Base-by-base conservation (phyloP, 2,888 invertebrate genomes). In the Spilarctia lutea region DNA sequence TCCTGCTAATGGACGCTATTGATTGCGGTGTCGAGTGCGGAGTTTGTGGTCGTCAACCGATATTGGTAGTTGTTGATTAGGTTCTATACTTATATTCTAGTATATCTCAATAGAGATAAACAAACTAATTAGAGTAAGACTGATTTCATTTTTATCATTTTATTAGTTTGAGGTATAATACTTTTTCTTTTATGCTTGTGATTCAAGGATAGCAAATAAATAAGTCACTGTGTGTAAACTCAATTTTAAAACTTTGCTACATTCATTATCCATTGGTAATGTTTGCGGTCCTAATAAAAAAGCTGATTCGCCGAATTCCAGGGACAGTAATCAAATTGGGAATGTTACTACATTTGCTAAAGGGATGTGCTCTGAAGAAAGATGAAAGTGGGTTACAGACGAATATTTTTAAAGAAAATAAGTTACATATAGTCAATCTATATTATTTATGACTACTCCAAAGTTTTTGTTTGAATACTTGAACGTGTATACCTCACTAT, bases 1-100 rank as follows among this genome's bases (percentile, higher is more conserved):
- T 74, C 52, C 71, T 68, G 77, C 81, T 82, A 80, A 81, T 79
- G 77, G 81, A 72, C 48, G 69, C 80, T 78, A 85, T 85, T 83
- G 81, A 85, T 81, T 81, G 81, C 78, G 83, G 76, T 74, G 77
- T 75, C 76, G 67, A 35, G 81, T 73, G 83, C 81, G 74, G 56
- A 72, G 77, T 71, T 82, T 75, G 79, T 77, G 85, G 79, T 79
- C 77, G 79, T 75, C 75, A 67, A 76, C 69, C 68, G 73, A 81
- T 56, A 35, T 56, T 69, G 33, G 30, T 48, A 24, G 33, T 30
- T 63, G 63, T 63, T 63, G 27, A 60, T 13, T 27, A 60, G n/a
- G 11, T 13, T 27, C 11, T 52, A 8, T n/a, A 56, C 3, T n/a
- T 56, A 56, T 56, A n/a, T 56, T 24, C 3, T 56, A 56, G 52